Conservation (phyloP, 64 coral and sea anemone genomes). For the Montipora foliosa region DNA sequence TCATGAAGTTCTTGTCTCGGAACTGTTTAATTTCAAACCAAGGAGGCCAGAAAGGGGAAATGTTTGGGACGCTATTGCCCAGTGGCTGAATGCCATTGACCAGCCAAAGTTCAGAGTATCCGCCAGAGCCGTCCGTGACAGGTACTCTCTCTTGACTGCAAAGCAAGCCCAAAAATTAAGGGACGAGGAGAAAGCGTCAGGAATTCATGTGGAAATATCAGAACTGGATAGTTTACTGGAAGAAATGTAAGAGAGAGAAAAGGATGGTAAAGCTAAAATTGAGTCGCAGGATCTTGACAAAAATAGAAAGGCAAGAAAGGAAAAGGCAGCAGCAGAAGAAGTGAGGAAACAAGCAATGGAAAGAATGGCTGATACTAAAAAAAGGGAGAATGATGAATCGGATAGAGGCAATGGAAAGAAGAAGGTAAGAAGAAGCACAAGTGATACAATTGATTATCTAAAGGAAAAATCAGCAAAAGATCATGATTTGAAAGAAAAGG, state of each 20-base stretch:
- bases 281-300: conserved; percentile 32
- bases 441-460: background rate
- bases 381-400: background rate
- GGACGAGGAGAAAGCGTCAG: conserved; percentile 37
- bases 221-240: conserved; percentile 23
- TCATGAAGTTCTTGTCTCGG: conserved; percentile 42
- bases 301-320: conserved; percentile 7
- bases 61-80: conserved; percentile 67
- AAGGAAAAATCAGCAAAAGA: background rate
- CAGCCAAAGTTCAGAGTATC: conserved; percentile 68
- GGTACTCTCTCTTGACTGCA: conserved; percentile 14
- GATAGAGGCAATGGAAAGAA: background rate
- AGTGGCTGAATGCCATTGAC: conserved; percentile 25
- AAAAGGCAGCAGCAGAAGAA: conserved; percentile 21
- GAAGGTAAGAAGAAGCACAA: conserved; percentile 1
- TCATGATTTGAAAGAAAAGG: background rate
- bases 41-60: conserved; percentile 48
- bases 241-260: conserved; percentile 42
- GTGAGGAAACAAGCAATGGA: conserved; percentile 16
- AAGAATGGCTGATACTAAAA: background rate
- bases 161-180: conserved; percentile 29
- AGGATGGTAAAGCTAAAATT: background rate
- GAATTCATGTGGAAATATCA: conserved; percentile 32
- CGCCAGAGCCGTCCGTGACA: conserved; percentile 51
- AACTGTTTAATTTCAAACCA: conserved; percentile 62